These are phyloP conservation scores for Brassicogethes aeneus DNA, from an alignment of 2,888 invertebrate genomes.

Conservation along the genomic window DNA sequence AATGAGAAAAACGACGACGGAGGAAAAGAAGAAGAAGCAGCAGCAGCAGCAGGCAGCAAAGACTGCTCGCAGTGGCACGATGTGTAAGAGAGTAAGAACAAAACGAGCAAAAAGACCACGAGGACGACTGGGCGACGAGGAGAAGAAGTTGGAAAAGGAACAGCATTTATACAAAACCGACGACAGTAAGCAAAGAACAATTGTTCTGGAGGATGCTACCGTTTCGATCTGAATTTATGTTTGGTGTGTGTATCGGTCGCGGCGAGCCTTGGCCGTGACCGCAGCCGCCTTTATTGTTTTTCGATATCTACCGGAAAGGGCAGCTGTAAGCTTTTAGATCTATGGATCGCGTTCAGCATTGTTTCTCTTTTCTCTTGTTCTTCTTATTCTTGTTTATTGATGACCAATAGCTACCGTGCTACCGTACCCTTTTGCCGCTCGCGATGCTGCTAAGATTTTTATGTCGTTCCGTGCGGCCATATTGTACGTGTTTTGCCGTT, in stretches of 20 bases:
- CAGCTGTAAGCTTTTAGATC: conserved; percentile 28
- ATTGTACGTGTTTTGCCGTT: conserved; percentile 11
- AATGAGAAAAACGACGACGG: neutral
- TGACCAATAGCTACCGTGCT: conserved; percentile 38
- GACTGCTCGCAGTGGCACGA: no score
- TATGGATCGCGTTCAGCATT: conserved; percentile 38
- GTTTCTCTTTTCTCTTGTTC: conserved; percentile 19
- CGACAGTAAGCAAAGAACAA: conserved; percentile 40
- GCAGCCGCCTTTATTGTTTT: conserved; percentile 25
- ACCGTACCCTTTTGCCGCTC: conserved; percentile 17
- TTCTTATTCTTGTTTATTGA: conserved; percentile 39
- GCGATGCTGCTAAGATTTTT: conserved; percentile 25
- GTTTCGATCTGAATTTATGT: conserved; percentile 39
- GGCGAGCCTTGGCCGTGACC: conserved; percentile 19
- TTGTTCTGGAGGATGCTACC: conserved; percentile 40
- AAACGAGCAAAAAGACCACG: no score
- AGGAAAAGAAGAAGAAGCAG: neutral
- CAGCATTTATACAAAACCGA: conserved; percentile 38
- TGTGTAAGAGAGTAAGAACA: no score
- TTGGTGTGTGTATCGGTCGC: conserved; percentile 29
- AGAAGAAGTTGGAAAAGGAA: conserved; percentile 10
- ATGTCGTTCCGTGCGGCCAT: conserved; percentile 7
- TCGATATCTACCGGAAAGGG: conserved; percentile 18
- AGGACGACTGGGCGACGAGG: no score
- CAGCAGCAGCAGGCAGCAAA: neutral